A percentile compares a stretch with the other conserved stretches of the same genome.
phyloP scores from a whole-genome alignment of 2,113 vertebrate genomes.

The Otus sunia region DNA sequence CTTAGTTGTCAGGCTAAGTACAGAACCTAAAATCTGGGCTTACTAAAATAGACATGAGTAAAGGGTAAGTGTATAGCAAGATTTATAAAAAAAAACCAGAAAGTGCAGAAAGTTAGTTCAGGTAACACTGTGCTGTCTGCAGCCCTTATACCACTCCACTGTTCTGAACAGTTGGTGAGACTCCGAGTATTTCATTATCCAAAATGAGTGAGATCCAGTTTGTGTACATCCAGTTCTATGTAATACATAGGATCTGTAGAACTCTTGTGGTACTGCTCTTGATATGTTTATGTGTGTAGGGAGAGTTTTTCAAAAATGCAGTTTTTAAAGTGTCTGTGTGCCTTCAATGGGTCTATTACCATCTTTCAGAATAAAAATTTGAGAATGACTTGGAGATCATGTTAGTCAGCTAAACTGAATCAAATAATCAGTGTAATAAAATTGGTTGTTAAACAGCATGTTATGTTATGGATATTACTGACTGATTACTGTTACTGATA shows the following conservation, averaged over 20 bases:
- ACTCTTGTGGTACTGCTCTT: background rate
- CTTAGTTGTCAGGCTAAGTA: background rate
- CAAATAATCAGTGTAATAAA: background rate
- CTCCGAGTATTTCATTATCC: background rate
- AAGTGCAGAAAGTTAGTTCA: background rate
- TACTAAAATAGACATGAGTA: background rate
- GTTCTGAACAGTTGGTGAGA: background rate
- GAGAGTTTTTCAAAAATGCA: background rate
- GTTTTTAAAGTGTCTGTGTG: background rate
- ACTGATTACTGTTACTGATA: background rate
- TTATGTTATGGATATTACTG: background rate
- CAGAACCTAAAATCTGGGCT: background rate
- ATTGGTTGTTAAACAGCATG: background rate
- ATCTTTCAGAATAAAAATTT: background rate
- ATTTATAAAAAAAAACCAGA: background rate
- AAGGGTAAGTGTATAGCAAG: background rate
- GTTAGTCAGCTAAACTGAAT: background rate
- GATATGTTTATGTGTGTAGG: background rate
- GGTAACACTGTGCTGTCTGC: background rate
- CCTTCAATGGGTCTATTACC: background rate
- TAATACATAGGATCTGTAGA: background rate
- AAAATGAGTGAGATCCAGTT: background rate
- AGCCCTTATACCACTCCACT: background rate
- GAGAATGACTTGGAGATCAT: background rate
- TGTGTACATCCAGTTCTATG: background rate